These are phyloP conservation scores for Plodia interpunctella DNA, from an alignment of 1,140 invertebrate genomes.

Conservation along the genomic window DNA sequence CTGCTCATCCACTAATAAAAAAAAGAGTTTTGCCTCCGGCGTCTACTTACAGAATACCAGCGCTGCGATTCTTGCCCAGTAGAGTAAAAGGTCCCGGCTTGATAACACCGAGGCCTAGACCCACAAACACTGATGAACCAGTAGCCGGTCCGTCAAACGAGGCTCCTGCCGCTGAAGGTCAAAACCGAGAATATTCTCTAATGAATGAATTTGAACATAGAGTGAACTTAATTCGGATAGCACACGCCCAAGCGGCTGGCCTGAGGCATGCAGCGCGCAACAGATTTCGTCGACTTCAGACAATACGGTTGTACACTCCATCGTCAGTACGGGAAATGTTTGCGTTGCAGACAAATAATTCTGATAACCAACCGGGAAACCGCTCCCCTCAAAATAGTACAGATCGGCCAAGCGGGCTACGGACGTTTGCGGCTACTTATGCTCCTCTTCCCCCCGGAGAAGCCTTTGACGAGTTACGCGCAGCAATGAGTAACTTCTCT, in stretches of 20 bases:
- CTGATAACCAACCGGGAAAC: slow-evolving; percentile 35
- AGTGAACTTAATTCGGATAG: slow-evolving; percentile 61
- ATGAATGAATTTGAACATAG: slow-evolving; percentile 55
- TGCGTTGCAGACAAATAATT: slow-evolving; percentile 37
- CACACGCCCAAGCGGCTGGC: slow-evolving; percentile 58
- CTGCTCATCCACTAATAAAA: slow-evolving; percentile 55
- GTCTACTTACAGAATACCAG: slow-evolving; percentile 57
- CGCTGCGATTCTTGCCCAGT: slow-evolving; percentile 40
- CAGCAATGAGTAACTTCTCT: slow-evolving; percentile 48
- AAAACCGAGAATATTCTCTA: slow-evolving; percentile 25
- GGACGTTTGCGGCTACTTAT: slow-evolving; percentile 39
- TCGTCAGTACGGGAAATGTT: slow-evolving; percentile 66
- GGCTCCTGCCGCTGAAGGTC: slow-evolving; percentile 21
- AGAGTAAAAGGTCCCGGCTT: slow-evolving; percentile 22
- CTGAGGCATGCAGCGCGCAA: slow-evolving; percentile 54
- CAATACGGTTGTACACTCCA: slow-evolving; percentile 59
- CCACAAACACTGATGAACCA: slow-evolving; percentile 32
- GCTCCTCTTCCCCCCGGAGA: slow-evolving; percentile 49
- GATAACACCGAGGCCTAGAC: slow-evolving; percentile 22
- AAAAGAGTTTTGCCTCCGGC: slow-evolving; percentile 50
- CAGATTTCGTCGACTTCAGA: slow-evolving; percentile 56
- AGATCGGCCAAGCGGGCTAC: slow-evolving; percentile 35
- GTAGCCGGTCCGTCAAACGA: slow-evolving; percentile 48
- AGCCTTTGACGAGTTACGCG: slow-evolving; percentile 32
- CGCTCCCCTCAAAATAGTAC: slow-evolving; percentile 36